Evolutionary conservation across 2,888 invertebrate genomes (phyloP), one percentile per base, ranked within the genome.

Genomic region (Hydriomena furcata): DNA sequence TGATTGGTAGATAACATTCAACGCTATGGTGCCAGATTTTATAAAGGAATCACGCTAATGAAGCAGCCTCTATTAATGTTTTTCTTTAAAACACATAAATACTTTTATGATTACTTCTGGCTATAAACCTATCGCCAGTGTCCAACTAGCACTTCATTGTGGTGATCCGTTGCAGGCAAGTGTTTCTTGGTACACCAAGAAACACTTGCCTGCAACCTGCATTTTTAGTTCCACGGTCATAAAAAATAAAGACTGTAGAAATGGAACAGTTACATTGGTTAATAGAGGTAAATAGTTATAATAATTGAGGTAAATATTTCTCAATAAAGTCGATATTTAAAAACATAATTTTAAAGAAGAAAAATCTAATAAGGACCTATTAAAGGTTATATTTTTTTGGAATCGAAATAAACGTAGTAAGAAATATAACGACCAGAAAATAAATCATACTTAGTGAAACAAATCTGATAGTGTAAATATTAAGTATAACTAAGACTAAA

Each of bases 81-180:
- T 36, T 30, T 31, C 23, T 25, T 6, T 3, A 24, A 37, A 49
- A 20, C 3, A 4, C 23, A 23, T 28, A 25, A 24, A 23, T 8
- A 21, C n/a, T n/a, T 36, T 41, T 24, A 46, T 36, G 25, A 2
- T 30, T 24, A 3, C 24, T 31, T 17, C 21, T 28, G 23, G 6
- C 41, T 34, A 12, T 55, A 47, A 31, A 48, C 51, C 36, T 48
- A 38, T 46, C 38, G 47, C 7, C 30, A 40, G n/a, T 38, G 46
- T 50, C 31, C 21, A 54, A 40, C 35, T 35, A 36, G 30, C 31
- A 34, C 38, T 27, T 35, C 45, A 60, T 47, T 59, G 66, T 66
- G 66, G 70, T 71, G 69, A 41, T 32, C 13, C 36, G 25, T 24
- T 28, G 30, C 7, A 43, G 24, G 6, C 36, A 23, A 25, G 21